These are phyloP conservation scores for Cosmia trapezina DNA, from an alignment of 2,888 invertebrate genomes.

Conservation along the genomic window DNA sequence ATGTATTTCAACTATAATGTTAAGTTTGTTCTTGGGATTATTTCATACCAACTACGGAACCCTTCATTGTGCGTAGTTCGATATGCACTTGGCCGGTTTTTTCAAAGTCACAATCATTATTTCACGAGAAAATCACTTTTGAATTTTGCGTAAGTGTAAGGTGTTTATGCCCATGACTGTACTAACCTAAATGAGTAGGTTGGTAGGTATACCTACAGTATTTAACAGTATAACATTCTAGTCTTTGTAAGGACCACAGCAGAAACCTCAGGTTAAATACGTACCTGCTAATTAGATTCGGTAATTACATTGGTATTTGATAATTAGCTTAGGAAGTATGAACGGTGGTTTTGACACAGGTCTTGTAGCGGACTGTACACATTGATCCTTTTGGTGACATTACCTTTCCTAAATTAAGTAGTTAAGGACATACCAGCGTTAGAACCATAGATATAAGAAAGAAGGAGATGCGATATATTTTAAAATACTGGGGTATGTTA, in stretches of 20 bases:
- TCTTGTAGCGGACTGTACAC: conserved; percentile 17
- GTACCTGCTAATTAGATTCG: conserved; percentile 50
- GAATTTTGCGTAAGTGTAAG: neutral
- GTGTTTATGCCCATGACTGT: neutral
- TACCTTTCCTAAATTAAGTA: neutral
- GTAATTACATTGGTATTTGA: conserved; percentile 60
- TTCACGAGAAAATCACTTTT: neutral
- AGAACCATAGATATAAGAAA: too few relatives aligned
- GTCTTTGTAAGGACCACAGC: conserved; percentile 33
- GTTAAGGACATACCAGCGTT: neutral
- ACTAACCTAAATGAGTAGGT: neutral
- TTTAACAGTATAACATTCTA: neutral
- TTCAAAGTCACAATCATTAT: neutral
- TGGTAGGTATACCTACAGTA: neutral
- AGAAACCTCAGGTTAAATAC: conserved; percentile 54
- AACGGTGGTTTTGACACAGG: conserved; percentile 35
- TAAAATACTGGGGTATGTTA: too few relatives aligned
- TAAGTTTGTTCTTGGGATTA: too few relatives aligned
- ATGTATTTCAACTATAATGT: too few relatives aligned
- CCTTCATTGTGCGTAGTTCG: too few relatives aligned
- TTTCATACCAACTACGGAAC: too few relatives aligned
- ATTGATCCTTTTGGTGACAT: conserved; percentile 3
- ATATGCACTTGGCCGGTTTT: too few relatives aligned
- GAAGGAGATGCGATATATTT: too few relatives aligned
- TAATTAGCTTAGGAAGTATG: conserved; percentile 46